Evolutionary conservation across 1,140 invertebrate species (phyloP), one percentile per base, ranked within the genome.

Genomic region (Drosophila nannoptera): DNA sequence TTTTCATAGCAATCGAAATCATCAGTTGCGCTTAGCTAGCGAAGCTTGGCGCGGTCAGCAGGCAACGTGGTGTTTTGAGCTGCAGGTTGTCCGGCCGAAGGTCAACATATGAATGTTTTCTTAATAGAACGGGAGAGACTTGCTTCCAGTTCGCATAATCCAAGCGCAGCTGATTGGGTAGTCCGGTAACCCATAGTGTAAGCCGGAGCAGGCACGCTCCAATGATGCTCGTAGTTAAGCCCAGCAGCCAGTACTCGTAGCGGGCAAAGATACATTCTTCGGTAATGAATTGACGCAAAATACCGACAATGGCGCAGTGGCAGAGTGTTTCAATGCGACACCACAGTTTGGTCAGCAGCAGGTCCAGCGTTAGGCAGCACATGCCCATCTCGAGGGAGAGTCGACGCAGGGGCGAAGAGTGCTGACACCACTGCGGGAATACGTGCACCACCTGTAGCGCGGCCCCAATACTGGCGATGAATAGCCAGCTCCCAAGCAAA

Each of bases 271-370:
- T 80, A 11, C 32, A 4, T 7, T 80, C 73, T 8, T 78, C 80
- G 31, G 61, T 55, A 45, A 52, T 45, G 6, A 78, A 12, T 1
- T n/a, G 38, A 31, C 73, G 73, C 0, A 83, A 64, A 9, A 83
- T 50, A 4, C 80, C 76, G 0, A 59, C 33, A 31, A 84, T 84
- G 62, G 78, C 78, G 40, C 76, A 73, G 16, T 83, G 76, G 54
- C 73, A 73, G 0, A 83, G 38, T 2, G 55, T 32, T 48, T 83
- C 78, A 1, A 83, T 75, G 53, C 78, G 78, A 4, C 66, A 66
- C 80, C 80, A 83, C 22, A 83, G n/a, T 22, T 80, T 83, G 22
- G 55, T 80, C 2, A 80, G 56, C 59, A 69, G 52, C 16, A 83
- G 5, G 29, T 83, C 80, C 7, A 83, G 59, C 0, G 77, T 71